These are phyloP conservation scores for Alligator sinensis DNA, from an alignment of 2,113 vertebrate species.

Conservation along the genomic window DNA sequence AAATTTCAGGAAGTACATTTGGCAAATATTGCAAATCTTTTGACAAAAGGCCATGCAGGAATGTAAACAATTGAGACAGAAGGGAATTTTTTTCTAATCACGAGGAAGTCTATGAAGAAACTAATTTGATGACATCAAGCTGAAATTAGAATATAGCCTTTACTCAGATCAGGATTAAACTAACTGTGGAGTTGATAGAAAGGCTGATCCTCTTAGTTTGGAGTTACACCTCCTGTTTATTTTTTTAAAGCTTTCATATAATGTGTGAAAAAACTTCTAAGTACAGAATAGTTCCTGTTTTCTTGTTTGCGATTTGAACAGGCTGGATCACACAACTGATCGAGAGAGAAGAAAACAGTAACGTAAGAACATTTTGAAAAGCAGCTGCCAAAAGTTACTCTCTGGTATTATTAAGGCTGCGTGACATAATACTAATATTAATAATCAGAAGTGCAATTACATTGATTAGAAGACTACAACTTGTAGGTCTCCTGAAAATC, in stretches of 20 bases:
- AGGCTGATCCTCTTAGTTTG: not conserved
- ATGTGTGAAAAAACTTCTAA: not conserved
- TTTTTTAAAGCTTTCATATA: not conserved
- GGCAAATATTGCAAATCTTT: constrained; percentile 31
- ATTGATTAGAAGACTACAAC: no score
- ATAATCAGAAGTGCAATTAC: no score
- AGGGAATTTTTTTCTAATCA: constrained; percentile 23
- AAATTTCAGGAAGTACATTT: constrained; percentile 58
- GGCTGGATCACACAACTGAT: not conserved
- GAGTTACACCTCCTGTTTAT: not conserved
- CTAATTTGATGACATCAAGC: not conserved
- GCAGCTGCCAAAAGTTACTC: no score
- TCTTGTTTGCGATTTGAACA: not conserved
- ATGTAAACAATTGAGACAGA: constrained; percentile 47
- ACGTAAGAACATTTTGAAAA: not conserved
- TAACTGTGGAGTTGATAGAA: not conserved
- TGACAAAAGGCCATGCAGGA: constrained; percentile 52
- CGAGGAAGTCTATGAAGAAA: constrained; percentile 23
- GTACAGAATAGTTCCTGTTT: not conserved
- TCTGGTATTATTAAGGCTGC: no score
- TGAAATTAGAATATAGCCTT: not conserved
- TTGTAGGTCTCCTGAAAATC: not conserved
- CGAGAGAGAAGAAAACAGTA: not conserved
- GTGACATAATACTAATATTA: no score
- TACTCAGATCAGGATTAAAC: not conserved